Base-by-base conservation (phyloP, 1,140 invertebrate species). In the Scaptodrosophila lebanonensis region DNA sequence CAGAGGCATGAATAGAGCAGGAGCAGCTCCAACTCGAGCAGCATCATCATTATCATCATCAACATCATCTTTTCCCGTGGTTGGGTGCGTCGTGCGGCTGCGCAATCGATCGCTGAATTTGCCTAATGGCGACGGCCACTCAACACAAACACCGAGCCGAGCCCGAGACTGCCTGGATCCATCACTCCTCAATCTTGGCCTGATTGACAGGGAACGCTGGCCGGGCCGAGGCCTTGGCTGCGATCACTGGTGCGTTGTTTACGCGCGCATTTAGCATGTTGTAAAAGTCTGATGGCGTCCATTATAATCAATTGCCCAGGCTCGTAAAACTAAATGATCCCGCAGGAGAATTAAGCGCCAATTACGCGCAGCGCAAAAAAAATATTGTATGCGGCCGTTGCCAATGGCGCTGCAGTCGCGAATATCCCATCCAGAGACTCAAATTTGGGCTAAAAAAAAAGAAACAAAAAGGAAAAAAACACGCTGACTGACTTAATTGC, bases 241-340 rank as follows among this genome's bases (percentile, higher is more conserved):
- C 1, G 43, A 16, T n/a, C 25, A 32, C 30, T 39, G 22, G 50
- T 66, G 69, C 65, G 75, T 60, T 79, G 70, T 82, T 73, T 76
- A 83, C 77, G 83, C 83, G 83, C 79, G 72, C 72, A 85, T 85
- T 85, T 85, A 85, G 76, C 83, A 85, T 85, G 83, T 84, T 85
- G 83, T 85, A 79, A 79, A 84, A 83, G 83, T 85, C 77, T 85
- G 76, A 85, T 85, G 76, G 72, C 83, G 66, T 79, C 83, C 83
- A 85, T 85, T 85, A 85, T 85, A 85, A 85, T 85, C 83, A 85
- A 85, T 85, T 85, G 83, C 77, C 70, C 64, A 69, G 71, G 83
- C 63, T 85, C 83, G 83, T 85, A 85, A 85, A 83, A 76, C 83
- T 85, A 85, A 85, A 85, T 76, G 83, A 85, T 85, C 83, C 79